phyloP scores from a whole-genome alignment of 2,888 invertebrate genomes.

The Meliscaeva auricollis region DNA sequence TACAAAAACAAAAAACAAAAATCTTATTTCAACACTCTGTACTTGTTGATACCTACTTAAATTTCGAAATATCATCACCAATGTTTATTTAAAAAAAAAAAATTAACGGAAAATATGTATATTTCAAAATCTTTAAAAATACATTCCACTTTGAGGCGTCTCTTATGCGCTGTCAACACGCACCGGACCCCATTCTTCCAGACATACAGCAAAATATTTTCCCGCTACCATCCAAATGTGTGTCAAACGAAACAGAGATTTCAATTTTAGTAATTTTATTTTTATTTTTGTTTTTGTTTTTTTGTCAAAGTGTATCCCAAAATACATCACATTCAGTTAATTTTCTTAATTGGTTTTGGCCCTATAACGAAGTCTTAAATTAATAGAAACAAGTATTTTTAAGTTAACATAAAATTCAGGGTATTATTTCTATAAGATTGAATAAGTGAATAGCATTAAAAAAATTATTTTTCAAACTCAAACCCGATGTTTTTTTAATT shows the following conservation, averaged over 20 bases:
- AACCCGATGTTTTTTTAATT: no score
- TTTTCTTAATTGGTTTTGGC: not conserved
- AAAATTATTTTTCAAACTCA: no score
- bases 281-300: not conserved
- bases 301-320: not conserved
- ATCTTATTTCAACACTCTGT: not conserved
- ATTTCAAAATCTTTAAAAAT: slow-evolving; percentile 14
- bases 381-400: no score
- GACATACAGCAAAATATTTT: not conserved
- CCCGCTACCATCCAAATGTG: not conserved
- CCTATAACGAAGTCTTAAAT: no score
- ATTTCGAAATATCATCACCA: not conserved
- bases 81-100: slow-evolving; percentile 4
- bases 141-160: slow-evolving; percentile 4
- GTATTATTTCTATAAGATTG: no score
- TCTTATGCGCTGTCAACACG: not conserved
- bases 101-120: not conserved
- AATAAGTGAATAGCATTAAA: no score
- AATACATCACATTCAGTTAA: not conserved
- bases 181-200: not conserved
- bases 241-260: slow-evolving; percentile 4
- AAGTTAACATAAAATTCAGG: no score
- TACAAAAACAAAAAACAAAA: slow-evolving; percentile 38
- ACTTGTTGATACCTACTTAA: not conserved
- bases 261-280: not conserved